Evolutionary conservation across 2,797 vertebrate genomes (phyloP).

Genomic region (Chaunax sp.): DNA sequence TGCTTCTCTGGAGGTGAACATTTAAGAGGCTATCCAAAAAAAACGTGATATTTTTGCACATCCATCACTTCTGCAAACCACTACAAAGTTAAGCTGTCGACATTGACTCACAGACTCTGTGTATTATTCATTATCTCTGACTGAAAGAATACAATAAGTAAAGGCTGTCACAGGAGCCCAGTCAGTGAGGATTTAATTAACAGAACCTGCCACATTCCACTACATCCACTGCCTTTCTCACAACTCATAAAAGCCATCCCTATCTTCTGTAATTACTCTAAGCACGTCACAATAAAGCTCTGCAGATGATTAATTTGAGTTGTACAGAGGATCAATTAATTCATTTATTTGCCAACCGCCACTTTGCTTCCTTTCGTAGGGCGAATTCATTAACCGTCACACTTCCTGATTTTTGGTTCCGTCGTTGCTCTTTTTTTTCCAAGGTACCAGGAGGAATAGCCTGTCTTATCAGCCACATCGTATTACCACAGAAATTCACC

Average conservation of each 20-base stretch:
- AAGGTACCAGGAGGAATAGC: constrained; percentile 63
- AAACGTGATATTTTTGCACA: constrained; percentile 40
- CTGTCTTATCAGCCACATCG: constrained; percentile 70
- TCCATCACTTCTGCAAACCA: constrained; percentile 42
- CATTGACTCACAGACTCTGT: constrained; percentile 62
- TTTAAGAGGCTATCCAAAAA: constrained; percentile 11
- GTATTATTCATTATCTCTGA: constrained; percentile 80
- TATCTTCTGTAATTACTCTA: constrained; percentile 78
- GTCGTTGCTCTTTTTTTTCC: neutral
- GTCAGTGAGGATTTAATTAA: constrained; percentile 82
- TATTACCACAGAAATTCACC: constrained; percentile 65
- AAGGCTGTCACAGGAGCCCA: constrained; percentile 76
- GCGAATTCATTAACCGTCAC: constrained; percentile 70
- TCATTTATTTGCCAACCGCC: constrained; percentile 71
- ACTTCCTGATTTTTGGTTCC: constrained; percentile 50
- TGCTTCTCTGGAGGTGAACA: constrained; percentile 20
- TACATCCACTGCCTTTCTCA: constrained; percentile 74
- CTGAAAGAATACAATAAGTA: constrained; percentile 75
- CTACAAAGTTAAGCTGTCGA: constrained; percentile 64
- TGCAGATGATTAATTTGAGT: constrained; percentile 75
- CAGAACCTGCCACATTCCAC: constrained; percentile 78
- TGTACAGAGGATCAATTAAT: constrained; percentile 76
- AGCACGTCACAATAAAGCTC: constrained; percentile 77
- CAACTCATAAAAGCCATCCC: constrained; percentile 78
- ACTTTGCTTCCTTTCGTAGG: constrained; percentile 53